phyloP scores from a whole-genome alignment of 1,140 invertebrate genomes.

The Galleria mellonella region DNA sequence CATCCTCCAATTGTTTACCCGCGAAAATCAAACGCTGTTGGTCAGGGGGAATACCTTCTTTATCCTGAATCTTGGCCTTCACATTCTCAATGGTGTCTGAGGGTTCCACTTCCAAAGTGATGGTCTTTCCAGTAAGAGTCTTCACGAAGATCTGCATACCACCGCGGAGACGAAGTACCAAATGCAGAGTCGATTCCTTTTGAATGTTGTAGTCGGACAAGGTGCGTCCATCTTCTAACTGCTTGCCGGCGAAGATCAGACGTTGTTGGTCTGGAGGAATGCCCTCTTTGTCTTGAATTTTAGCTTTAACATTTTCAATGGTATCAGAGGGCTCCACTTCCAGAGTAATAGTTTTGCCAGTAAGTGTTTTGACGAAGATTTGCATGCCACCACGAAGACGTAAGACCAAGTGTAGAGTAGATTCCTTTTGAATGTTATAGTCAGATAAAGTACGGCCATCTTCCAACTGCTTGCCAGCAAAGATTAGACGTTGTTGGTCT shows the following conservation, averaged over 20 bases:
- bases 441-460: slow-evolving; percentile 32
- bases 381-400: slow-evolving; percentile 36
- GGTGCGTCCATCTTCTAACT: slow-evolving; percentile 35
- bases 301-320: slow-evolving; percentile 29
- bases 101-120: slow-evolving; percentile 30
- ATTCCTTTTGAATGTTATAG: slow-evolving; percentile 35
- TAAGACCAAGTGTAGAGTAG: slow-evolving; percentile 26
- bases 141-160: slow-evolving; percentile 67
- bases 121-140: slow-evolving; percentile 73
- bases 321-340: slow-evolving; percentile 32
- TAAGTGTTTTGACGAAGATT: slow-evolving; percentile 33
- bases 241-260: slow-evolving; percentile 28
- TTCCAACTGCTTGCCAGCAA: slow-evolving; percentile 26
- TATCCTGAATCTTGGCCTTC: slow-evolving; percentile 31
- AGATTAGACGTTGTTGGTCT: slow-evolving; percentile 26
- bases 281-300: slow-evolving; percentile 25
- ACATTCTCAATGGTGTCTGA: slow-evolving; percentile 34
- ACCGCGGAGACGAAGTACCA: slow-evolving; percentile 27
- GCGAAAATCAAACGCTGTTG: slow-evolving; percentile 69
- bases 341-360: slow-evolving; percentile 44
- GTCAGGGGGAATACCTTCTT: slow-evolving; percentile 33
- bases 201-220: slow-evolving; percentile 34
- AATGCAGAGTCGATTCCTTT: slow-evolving; percentile 28
- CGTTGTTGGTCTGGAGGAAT: slow-evolving; percentile 24
- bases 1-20: slow-evolving; percentile 58